Percentiles rank a stretch among this genome's conserved stretches.
These are phyloP conservation scores for Gephyroberyx darwinii DNA, from an alignment of 2,797 vertebrate species.

Conservation along the genomic window DNA sequence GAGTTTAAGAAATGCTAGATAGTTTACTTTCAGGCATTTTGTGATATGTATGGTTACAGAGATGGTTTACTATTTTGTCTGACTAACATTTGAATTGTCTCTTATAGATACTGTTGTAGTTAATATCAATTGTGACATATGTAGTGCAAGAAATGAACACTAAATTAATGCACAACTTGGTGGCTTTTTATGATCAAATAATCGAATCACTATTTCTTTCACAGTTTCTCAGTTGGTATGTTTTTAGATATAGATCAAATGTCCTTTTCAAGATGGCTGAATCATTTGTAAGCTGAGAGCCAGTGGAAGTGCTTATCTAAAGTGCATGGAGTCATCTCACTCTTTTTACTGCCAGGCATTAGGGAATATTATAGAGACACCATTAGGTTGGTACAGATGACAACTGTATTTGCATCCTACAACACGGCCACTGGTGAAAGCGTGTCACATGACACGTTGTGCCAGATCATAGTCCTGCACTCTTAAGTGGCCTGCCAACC, in stretches of 20 bases:
- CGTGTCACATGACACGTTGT: conserved; percentile 77
- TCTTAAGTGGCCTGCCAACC: conserved; percentile 71
- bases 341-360: conserved; percentile 12
- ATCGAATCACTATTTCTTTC: not conserved
- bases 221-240: not conserved
- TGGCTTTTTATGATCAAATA: not conserved
- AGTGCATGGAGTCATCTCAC: not conserved
- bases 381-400: conserved; percentile 30
- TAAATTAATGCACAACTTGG: not conserved
- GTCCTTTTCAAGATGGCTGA: not conserved
- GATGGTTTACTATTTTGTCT: not conserved
- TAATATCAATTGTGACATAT: not conserved
- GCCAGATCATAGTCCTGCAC: conserved; percentile 63
- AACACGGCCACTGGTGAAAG: conserved; percentile 60
- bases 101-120: not conserved
- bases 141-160: too few relatives aligned
- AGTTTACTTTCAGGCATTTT: too few relatives aligned
- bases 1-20: not conserved
- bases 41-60: too few relatives aligned
- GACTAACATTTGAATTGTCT: not conserved
- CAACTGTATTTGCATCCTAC: conserved; percentile 41
- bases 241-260: not conserved
- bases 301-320: not conserved
- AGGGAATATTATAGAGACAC: conserved; percentile 4
- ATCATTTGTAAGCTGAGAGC: not conserved